Evolutionary conservation across 2,888 invertebrate species (phyloP).

Genomic region (Pseudococcus longispinus): DNA sequence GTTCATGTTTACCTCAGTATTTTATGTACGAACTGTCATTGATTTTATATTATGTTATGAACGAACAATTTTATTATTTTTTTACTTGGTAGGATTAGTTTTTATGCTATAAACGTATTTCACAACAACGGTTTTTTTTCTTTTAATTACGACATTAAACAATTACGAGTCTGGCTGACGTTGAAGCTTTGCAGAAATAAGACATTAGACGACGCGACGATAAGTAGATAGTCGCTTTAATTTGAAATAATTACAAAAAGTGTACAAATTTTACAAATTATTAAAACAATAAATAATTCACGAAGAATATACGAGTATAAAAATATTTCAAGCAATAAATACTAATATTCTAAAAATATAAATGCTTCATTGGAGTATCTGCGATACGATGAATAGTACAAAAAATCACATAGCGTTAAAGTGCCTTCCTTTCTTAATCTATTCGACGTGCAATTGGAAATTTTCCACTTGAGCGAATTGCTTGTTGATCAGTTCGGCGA

Average conservation of each 20-base stretch:
- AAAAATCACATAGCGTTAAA: background rate
- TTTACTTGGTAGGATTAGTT: background rate
- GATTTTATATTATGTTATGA: background rate
- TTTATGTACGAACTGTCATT: background rate
- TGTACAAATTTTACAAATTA: background rate
- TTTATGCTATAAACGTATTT: slow-evolving; percentile 2
- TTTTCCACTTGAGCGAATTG: slow-evolving; percentile 18
- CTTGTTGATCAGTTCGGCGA: slow-evolving; percentile 5
- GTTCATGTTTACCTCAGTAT: background rate
- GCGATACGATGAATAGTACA: background rate
- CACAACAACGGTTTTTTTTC: background rate
- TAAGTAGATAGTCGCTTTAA: background rate
- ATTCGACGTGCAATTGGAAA: background rate
- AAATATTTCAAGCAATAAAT: background rate
- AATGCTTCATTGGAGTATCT: background rate
- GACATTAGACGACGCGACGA: background rate
- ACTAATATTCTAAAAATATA: background rate
- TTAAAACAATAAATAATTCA: background rate
- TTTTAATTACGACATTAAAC: background rate
- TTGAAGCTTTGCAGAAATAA: background rate
- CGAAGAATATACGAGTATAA: background rate
- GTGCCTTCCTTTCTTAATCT: background rate
- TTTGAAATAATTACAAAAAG: background rate
- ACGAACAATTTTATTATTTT: slow-evolving; percentile 1
- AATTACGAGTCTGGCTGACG: background rate